Base-by-base conservation (phyloP, 2,113 vertebrate species). In the Vanacampus margaritifer region DNA sequence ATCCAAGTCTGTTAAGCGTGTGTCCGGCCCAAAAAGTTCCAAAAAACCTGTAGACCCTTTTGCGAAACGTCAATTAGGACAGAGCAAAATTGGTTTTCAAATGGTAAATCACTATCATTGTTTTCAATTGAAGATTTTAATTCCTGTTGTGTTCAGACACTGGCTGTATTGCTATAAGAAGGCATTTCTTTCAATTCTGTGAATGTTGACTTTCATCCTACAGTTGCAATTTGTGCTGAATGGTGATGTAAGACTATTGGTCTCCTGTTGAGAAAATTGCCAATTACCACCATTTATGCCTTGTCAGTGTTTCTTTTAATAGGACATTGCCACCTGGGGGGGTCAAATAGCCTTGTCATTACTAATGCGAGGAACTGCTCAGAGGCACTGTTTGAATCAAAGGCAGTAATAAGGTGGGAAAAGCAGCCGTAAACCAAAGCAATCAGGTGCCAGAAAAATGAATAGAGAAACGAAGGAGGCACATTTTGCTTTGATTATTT, bases 241-340 rank as follows among this genome's bases (percentile, higher is more conserved):
- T 73, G 69, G 68, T 84, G 73, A 84, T 76, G 64, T 79, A 76
- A 81, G 69, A 74, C 65, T 41, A 59, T 64, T 28, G 19, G 61
- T 43, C 61, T 71, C 74, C 70, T 67, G 76, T 58, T 66, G 80
- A 54, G 59, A 48, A 79, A 75, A 56, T 77, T 75, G 60, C 76
- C 60, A 71, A 70, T 83, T 79, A 67, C 71, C 60, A 74, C 57
- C 39, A 37, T 63, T 67, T 76, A 72, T 84, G 53, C 72, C 71
- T 46, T 70, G 78, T 81, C 82, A 83, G 65, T 46, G 19, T 68
- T 54, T 69, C 67, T 79, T 65, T 84, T 82, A 79, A 78, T 79
- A 67, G 71, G 62, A 76, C 71, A 64, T 59, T 61, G 28, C 65
- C 5, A 43, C 78, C 73, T 69, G n/a, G 68, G 74, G 75, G 75